Evolutionary conservation across 1,140 invertebrate genomes (phyloP), one percentile per base, ranked within the genome.

Genomic region (Pararge aegeria): DNA sequence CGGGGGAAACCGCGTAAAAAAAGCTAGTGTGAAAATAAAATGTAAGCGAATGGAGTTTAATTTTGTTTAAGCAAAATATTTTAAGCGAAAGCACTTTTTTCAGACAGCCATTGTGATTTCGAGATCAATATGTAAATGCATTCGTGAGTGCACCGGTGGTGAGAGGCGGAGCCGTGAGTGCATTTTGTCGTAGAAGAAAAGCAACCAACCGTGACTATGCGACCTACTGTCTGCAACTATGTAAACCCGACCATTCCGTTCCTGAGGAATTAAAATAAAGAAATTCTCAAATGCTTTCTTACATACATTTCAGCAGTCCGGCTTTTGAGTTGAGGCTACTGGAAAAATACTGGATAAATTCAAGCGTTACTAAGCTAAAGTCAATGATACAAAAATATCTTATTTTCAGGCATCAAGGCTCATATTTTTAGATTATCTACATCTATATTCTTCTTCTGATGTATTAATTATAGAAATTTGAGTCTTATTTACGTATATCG

Each of bases 61-160:
- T n/a, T n/a, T n/a, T n/a, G n/a, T n/a, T n/a, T 24, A 24, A 24
- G 24, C 7, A 4, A 24, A 24, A 34, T 34, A 34, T 6, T 34
- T 13, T 18, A 18, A 42, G 38, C 16, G 18, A 42, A 18, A 18
- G 12, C 18, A 42, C 38, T 18, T 42, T 10, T 42, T 42, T 69
- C 71, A 73, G 66, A 71, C 61, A 72, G 69, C 64, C 60, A 70
- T 63, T 75, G 75, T 76, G 79, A 78, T 78, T 78, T 68, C 55
- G 66, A 75, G 80, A 82, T 87, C 81, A 83, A 84, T 87, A 87
- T 83, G 79, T 87, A 80, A 84, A 83, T 84, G 81, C 79, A 82
- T 71, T 75, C 76, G 71, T 76, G 74, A 80, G 77, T 81, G 72
- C 73, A 75, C 63, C 64, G 69, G 24, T 19, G 44, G 44, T 1